These are phyloP conservation scores for Macrostomum lignano DNA, from an alignment of 1,140 invertebrate species.

Conservation along the genomic window DNA sequence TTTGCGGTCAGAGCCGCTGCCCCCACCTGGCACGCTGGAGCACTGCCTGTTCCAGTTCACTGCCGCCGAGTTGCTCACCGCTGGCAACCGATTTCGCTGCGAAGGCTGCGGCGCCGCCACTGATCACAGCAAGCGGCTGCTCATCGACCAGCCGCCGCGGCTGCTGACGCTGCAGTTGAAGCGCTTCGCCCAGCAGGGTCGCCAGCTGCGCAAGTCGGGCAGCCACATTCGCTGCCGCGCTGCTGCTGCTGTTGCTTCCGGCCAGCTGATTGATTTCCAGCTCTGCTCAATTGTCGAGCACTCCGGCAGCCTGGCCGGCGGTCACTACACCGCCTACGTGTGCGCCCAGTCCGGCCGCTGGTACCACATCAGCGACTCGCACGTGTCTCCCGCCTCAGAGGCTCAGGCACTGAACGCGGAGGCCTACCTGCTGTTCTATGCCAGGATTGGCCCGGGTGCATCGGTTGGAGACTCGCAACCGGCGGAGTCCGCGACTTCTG, in stretches of 20 bases:
- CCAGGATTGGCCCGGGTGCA: too few relatives aligned
- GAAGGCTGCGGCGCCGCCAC: slow-evolving; percentile 63
- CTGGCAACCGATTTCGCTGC: slow-evolving; percentile 66
- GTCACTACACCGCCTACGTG: slow-evolving; percentile 80
- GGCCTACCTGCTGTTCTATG: slow-evolving; percentile 90
- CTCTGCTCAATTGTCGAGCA: slow-evolving; percentile 46
- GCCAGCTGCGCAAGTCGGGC: slow-evolving; percentile 42
- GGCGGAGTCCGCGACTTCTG: too few relatives aligned
- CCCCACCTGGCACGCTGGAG: slow-evolving; percentile 41
- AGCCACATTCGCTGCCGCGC: slow-evolving; percentile 59
- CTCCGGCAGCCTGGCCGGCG: slow-evolving; percentile 53
- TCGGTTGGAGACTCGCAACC: too few relatives aligned
- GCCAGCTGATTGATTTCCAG: slow-evolving; percentile 5
- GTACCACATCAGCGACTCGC: slow-evolving; percentile 68
- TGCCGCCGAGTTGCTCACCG: slow-evolving; percentile 50
- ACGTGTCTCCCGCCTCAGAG: slow-evolving; percentile 47
- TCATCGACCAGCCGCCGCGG: slow-evolving; percentile 59
- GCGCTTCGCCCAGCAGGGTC: slow-evolving; percentile 35
- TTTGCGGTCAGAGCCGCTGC: slow-evolving; percentile 38
- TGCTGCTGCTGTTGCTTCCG: slow-evolving; percentile 53
- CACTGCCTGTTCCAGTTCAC: slow-evolving; percentile 73
- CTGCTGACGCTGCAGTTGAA: slow-evolving; percentile 78
- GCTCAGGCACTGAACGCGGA: slow-evolving; percentile 49
- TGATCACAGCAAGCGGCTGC: slow-evolving; percentile 60
- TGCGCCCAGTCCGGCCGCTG: slow-evolving; percentile 39